Conservation (phyloP, 1,140 invertebrate genomes). For the Ericerus pela region DNA sequence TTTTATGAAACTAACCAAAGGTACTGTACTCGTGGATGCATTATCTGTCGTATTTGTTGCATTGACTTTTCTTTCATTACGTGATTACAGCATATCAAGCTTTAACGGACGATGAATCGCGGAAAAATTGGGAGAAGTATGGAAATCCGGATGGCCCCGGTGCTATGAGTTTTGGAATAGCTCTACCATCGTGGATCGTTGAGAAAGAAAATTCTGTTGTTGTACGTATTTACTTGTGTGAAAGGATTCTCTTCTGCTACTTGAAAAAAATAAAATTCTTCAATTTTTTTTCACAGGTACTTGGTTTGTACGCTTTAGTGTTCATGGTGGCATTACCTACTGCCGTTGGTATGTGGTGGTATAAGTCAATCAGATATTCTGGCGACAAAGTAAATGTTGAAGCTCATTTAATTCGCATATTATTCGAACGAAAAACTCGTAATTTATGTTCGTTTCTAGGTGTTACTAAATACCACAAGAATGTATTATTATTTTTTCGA, state of each 20-base stretch:
- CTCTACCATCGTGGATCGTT: slow-evolving; percentile 99
- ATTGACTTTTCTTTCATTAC: slow-evolving; percentile 13
- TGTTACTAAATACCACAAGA: slow-evolving; percentile 85
- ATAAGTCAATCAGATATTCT: slow-evolving; percentile 89
- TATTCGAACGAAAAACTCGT: background rate
- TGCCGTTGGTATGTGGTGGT: slow-evolving; percentile 96
- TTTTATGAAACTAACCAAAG: slow-evolving; percentile 97
- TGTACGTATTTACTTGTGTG: slow-evolving; percentile 38
- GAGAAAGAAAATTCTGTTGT: slow-evolving; percentile 97
- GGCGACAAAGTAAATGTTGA: slow-evolving; percentile 59
- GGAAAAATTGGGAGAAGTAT: slow-evolving; percentile 96
- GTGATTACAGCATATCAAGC: slow-evolving; percentile 47
- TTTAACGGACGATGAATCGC: slow-evolving; percentile 88
- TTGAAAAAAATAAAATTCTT: too few species aligned
- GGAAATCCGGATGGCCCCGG: slow-evolving; percentile 99
- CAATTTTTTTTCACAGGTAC: slow-evolving; percentile 35
- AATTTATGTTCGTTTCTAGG: slow-evolving; percentile 36
- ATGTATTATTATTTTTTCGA: slow-evolving; percentile 92
- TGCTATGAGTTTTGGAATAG: slow-evolving; percentile 97
- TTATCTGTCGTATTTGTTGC: background rate
- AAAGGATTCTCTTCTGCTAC: too few species aligned
- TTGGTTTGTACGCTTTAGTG: slow-evolving; percentile 80
- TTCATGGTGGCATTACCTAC: slow-evolving; percentile 96
- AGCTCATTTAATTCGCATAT: background rate
- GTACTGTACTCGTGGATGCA: slow-evolving; percentile 38